Conservation (phyloP, 2,113 vertebrate species). For the Centropus unirufus region DNA sequence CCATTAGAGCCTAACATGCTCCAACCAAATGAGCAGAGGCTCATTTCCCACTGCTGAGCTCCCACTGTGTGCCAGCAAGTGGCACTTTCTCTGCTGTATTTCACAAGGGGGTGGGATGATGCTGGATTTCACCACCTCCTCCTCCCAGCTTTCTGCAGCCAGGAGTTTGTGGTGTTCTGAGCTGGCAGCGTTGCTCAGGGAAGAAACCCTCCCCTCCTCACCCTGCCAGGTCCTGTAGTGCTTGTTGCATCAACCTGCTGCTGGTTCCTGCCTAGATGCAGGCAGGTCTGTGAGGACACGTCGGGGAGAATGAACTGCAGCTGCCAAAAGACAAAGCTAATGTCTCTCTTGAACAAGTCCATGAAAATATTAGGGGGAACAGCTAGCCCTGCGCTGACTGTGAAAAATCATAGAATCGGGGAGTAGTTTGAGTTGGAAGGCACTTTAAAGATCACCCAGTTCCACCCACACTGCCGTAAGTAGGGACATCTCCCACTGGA, state of each 20-base stretch:
- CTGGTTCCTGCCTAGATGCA: neutral
- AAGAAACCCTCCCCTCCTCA: neutral
- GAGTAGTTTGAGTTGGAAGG: too few species aligned
- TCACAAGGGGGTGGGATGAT: neutral
- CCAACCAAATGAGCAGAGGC: neutral
- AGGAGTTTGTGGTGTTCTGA: neutral
- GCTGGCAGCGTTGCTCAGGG: accelerated
- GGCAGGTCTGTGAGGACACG: neutral
- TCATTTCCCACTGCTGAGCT: neutral
- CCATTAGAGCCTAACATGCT: accelerated
- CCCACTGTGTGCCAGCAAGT: accelerated
- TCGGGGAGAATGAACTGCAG: neutral
- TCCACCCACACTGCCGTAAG: too few species aligned
- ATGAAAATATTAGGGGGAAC: too few species aligned
- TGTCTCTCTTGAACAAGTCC: neutral
- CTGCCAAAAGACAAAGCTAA: neutral
- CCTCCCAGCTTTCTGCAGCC: neutral
- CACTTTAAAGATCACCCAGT: too few species aligned
- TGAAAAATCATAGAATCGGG: neutral
- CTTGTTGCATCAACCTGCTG: neutral
- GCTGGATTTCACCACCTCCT: neutral
- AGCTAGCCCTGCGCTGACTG: accelerated
- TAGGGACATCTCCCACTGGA: too few species aligned
- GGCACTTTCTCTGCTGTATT: neutral
- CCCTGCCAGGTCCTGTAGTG: neutral